Base-by-base conservation (phyloP, 1,140 invertebrate species). In the Campoletis sonorensis region DNA sequence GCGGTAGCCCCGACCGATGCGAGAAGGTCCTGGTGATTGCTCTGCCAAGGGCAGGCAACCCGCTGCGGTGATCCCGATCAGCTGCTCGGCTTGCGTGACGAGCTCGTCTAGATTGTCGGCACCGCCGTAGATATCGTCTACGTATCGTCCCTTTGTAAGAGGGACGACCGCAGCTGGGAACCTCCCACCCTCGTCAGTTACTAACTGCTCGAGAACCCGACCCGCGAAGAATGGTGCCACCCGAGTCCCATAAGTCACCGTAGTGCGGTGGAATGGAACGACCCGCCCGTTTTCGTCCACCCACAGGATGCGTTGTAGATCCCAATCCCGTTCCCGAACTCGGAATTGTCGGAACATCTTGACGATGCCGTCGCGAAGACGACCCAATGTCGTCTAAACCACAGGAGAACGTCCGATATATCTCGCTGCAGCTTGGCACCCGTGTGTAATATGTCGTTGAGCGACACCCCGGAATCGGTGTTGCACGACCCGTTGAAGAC, bases 201-300 rank as follows among this genome's bases (percentile, higher is more conserved):
- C 82, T 18, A 86, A 49, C 76, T 88, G 58, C 15, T 81, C 27
- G 5, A 89, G 58, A 45, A 70, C 79, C 26, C 85, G 80, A 0
- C 76, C 86, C 0, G 89, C 85, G 30, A 33, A 7, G 30, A 33
- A 33, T 33, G 30, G 30, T 33, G 30, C 30, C 7, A 7, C 2
- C 30, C 30, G 30, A 2, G 30, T 33, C 3, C 30, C 30, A 7
- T 33, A 33, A 33, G 30, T 33, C 3, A 33, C 30, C 30, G 30
- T 33, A 33, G 30, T 33, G 30, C 2, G 30, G 7, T 33, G 30
- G 30, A 33, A 7, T 33, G 30, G 30, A 33, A 33, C 7, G 30
- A 2, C 30, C 30, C 30, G 30, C 30, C 30, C 30, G 30, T 7
- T 7, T 33, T 33, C 30, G 30, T 33, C 30, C 30, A 33, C 30